Percentiles rank a stretch among this genome's conserved stretches.
These are phyloP conservation scores for Branchellion lobata DNA, from an alignment of 2,888 invertebrate species.

Conservation along the genomic window DNA sequence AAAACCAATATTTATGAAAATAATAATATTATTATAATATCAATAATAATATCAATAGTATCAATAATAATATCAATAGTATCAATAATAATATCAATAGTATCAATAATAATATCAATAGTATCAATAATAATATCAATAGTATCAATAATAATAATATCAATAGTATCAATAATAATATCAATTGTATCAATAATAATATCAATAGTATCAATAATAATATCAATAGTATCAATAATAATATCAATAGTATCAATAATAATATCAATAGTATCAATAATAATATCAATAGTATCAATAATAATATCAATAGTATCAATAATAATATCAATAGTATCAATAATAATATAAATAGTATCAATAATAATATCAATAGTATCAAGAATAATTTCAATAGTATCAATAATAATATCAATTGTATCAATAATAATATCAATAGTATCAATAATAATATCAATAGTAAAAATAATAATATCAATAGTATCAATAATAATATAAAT, in stretches of 20 bases:
- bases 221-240: not conserved
- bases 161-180: not conserved
- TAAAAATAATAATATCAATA: too few relatives aligned
- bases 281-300: not conserved
- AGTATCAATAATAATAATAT: not conserved
- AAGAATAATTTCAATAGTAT: not conserved
- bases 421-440: too few relatives aligned
- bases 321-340: not conserved
- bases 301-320: slow-evolving; percentile 1
- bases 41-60: not conserved
- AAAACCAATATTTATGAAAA: not conserved
- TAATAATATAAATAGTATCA: not conserved
- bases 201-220: not conserved
- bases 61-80: not conserved
- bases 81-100: not conserved
- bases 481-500: too few relatives aligned
- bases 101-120: not conserved
- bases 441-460: too few relatives aligned
- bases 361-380: not conserved
- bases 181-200: not conserved
- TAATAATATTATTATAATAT: not conserved
- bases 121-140: not conserved
- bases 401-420: not conserved
- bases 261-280: not conserved
- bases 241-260: not conserved